These are phyloP conservation scores for Ichneumoninae sp. DNA, from an alignment of 2,888 invertebrate species.

Conservation along the genomic window DNA sequence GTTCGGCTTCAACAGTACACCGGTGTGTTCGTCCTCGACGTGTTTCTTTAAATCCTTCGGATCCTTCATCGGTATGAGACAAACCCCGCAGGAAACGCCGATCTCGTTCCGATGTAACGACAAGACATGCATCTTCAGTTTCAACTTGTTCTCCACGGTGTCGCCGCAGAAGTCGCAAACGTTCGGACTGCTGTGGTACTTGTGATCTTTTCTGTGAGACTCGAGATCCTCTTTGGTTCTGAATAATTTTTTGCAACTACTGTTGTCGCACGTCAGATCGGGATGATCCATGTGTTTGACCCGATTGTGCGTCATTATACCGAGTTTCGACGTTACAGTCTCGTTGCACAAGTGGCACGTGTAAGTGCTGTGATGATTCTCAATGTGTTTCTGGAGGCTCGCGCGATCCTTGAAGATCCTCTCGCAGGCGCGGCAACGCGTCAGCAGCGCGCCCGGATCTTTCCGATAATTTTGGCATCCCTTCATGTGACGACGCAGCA, in stretches of 20 bases:
- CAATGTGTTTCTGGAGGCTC: conserved; percentile 85
- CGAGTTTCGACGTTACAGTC: conserved; percentile 86
- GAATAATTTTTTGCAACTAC: conserved; percentile 85
- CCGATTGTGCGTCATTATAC: conserved; percentile 86
- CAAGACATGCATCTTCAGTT: conserved; percentile 86
- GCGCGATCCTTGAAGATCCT: conserved; percentile 86
- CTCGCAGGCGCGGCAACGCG: conserved; percentile 86
- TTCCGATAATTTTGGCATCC: conserved; percentile 86
- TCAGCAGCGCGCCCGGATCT: conserved; percentile 84
- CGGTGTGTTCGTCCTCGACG: conserved; percentile 85
- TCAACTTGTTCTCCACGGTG: conserved; percentile 86
- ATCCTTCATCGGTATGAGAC: conserved; percentile 86
- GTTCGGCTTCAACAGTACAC: conserved; percentile 84
- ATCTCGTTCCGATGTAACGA: conserved; percentile 86
- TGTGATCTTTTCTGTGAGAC: conserved; percentile 85
- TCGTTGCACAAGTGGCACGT: conserved; percentile 86
- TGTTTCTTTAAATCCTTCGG: conserved; percentile 86
- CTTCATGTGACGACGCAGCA: conserved; percentile 86
- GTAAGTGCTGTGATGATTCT: conserved; percentile 86
- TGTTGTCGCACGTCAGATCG: conserved; percentile 84
- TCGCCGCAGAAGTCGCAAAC: conserved; percentile 87
- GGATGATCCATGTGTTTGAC: conserved; percentile 86
- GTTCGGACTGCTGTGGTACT: conserved; percentile 83
- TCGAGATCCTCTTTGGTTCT: conserved; percentile 85
- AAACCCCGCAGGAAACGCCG: conserved; percentile 86